A percentile compares a stretch with the other conserved stretches of the same genome.
phyloP scores from a whole-genome alignment of 2,113 vertebrate species.

The Syrmaticus mikado region DNA sequence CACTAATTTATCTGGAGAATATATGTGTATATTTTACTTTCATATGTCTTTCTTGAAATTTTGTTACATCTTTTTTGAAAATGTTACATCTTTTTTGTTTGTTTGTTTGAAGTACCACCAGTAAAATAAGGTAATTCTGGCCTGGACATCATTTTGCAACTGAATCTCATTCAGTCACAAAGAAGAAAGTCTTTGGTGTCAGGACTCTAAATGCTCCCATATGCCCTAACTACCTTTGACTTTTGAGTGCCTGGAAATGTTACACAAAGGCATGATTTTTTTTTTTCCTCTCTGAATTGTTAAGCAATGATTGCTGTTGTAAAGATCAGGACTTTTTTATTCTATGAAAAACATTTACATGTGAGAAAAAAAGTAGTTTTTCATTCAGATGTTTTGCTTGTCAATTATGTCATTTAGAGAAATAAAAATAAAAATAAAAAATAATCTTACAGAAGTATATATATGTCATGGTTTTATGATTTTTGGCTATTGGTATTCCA shows the following conservation, averaged over 20 bases:
- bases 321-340: neutral
- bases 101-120: neutral
- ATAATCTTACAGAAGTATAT: neutral
- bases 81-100: no score
- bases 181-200: neutral
- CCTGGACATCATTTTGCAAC: rapidly evolving
- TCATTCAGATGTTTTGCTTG: neutral
- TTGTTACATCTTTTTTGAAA: neutral
- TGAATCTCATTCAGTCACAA: neutral
- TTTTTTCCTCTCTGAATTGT: neutral
- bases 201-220: rapidly evolving
- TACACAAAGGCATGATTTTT: neutral
- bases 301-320: neutral
- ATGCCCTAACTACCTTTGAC: neutral
- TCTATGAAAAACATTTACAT: neutral
- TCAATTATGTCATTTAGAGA: rapidly evolving
- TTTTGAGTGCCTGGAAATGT: neutral
- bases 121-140: rapidly evolving
- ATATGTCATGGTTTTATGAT: no score
- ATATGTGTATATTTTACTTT: rapidly evolving
- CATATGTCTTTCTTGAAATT: neutral
- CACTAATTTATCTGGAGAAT: neutral
- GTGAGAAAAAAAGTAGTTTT: neutral
- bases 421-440: neutral
- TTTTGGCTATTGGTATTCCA: no score